Conservation (phyloP, 2,113 vertebrate genomes). For the Neofelis nebulosa region DNA sequence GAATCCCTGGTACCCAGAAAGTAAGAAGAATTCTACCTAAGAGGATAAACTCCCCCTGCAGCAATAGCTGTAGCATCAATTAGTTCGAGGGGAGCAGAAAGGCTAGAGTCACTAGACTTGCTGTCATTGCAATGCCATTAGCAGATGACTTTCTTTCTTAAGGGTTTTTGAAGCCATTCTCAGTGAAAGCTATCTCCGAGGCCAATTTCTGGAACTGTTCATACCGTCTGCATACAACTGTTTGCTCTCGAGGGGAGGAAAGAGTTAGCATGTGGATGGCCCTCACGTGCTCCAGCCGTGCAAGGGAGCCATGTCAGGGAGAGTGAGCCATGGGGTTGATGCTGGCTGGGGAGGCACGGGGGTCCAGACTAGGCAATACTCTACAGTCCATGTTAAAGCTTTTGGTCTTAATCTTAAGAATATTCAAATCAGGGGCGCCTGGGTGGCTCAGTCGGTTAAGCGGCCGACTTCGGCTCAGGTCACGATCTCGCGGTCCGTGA, state of each 20-base stretch:
- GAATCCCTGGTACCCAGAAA: conserved; percentile 89
- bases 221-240: neutral
- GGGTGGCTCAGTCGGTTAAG: no score
- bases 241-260: neutral
- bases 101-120: conserved; percentile 88
- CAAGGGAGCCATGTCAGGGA: neutral
- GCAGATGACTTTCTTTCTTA: conserved; percentile 88
- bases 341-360: no score
- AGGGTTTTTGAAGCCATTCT: conserved; percentile 92
- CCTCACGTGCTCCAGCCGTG: neutral
- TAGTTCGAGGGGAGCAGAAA: conserved; percentile 89
- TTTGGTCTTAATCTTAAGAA: neutral
- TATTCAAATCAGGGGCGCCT: neutral
- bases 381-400: neutral
- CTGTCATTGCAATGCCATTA: conserved; percentile 90
- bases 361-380: neutral
- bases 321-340: neutral
- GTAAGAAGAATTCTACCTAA: conserved; percentile 89
- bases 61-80: conserved; percentile 86
- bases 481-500: no score
- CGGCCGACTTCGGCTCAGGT: no score
- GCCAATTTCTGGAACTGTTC: conserved; percentile 83
- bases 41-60: conserved; percentile 91
- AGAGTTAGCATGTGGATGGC: neutral
- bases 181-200: conserved; percentile 89